Evolutionary conservation across 1,140 invertebrate species (phyloP), one percentile per base, ranked within the genome.

Genomic region (Papilio machaon): DNA sequence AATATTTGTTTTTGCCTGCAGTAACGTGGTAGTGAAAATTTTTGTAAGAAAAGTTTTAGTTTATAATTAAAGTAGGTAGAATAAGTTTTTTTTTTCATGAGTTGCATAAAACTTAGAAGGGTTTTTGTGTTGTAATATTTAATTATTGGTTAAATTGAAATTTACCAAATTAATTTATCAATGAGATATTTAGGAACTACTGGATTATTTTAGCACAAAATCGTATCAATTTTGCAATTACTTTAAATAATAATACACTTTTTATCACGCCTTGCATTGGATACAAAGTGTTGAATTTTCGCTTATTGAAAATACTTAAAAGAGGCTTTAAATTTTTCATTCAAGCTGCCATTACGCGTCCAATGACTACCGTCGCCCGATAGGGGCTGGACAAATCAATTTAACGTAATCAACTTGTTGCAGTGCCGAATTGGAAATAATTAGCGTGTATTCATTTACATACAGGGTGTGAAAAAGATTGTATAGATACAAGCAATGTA

Each of bases 381-480:
- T 87, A 85, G 81, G 77, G 85, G 73, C 83, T 67, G 64, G 81
- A 79, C 84, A 90, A 90, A 91, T 86, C 85, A 88, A 85, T 88
- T 91, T 89, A 91, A 87, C 84, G 86, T 91, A 89, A 93, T 93
- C 89, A 89, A 92, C 86, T 92, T 91, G 90, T 90, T 89, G 87
- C 82, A 75, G 80, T 23, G 60, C 81, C 84, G 76, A 87, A 89
- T 82, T 82, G 86, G 86, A 89, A 87, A 86, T 89, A 83, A 90
- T 90, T 90, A 90, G 73, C 81, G 81, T 35, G 79, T 81, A 84
- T 80, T 77, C 80, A 83, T 82, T 86, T 84, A 86, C 79, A 81
- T 86, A 73, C 83, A 38, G 64, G 54, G 8, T 58, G 54, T 58
- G 17, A 58, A 54, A 43, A 54, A 58, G 54, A n/a, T 58, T 19